A percentile compares a stretch with the other conserved stretches of the same genome.
Evolutionary conservation across 2,113 vertebrate genomes (phyloP).

Genomic region (Benitochromis conjunctus): DNA sequence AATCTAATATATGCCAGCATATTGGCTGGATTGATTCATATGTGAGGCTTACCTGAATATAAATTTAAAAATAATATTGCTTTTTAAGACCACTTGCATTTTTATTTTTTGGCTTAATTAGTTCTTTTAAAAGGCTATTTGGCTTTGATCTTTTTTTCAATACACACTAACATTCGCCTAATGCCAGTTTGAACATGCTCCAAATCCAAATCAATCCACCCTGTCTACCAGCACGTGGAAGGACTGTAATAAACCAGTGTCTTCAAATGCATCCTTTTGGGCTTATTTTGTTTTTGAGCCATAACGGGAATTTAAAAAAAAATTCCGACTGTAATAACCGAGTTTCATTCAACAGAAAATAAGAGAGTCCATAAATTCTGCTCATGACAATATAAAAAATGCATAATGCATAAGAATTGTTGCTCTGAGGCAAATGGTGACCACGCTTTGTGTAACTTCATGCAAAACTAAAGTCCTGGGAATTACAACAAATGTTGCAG

Average conservation of each 20-base stretch:
- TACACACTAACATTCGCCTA: not conserved
- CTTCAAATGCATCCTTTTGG: not conserved
- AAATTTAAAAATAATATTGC: not conserved
- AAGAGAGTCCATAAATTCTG: not conserved
- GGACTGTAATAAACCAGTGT: not conserved
- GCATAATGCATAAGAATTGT: not conserved
- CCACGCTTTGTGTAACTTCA: not conserved
- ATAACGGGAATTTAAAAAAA: not conserved
- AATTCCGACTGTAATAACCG: not conserved
- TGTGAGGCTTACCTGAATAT: not conserved
- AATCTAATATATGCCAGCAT: not conserved
- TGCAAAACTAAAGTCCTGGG: not conserved
- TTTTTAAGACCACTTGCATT: not conserved
- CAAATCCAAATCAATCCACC: not conserved
- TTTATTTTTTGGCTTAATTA: not conserved
- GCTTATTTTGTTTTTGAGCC: not conserved
- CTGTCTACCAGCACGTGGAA: not conserved
- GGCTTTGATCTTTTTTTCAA: not conserved
- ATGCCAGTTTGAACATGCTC: not conserved
- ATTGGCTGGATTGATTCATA: not conserved
- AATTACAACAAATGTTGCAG: not conserved
- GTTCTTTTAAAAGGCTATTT: not conserved
- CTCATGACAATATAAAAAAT: not conserved
- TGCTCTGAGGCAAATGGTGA: not conserved
- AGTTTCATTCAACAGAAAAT: not conserved